A percentile compares a stretch with the other conserved stretches of the same genome.
Conservation (phyloP, 2,888 invertebrate genomes). For the Drosophila planitibia region DNA sequence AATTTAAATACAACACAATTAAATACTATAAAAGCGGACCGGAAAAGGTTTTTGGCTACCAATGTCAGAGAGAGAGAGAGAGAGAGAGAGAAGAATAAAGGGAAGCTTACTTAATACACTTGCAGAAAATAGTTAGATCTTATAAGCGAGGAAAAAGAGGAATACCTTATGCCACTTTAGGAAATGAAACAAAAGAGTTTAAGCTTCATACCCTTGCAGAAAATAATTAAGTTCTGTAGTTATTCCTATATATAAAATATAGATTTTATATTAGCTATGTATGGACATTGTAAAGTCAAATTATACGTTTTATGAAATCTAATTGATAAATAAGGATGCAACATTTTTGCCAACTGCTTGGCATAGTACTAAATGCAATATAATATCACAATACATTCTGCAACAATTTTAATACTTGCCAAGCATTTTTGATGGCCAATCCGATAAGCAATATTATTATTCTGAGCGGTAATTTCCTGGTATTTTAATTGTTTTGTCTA, state of each 20-base stretch:
- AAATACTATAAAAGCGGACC: slow-evolving; percentile 29
- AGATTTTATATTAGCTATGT: background rate
- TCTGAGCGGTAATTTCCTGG: too few species aligned
- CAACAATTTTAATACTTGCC: background rate
- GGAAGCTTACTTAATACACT: slow-evolving; percentile 5
- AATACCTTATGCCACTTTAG: background rate
- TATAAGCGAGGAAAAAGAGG: background rate
- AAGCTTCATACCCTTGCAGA: background rate
- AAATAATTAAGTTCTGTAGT: background rate
- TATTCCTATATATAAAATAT: background rate
- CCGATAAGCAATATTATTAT: background rate
- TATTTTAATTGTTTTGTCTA: background rate
- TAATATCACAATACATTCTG: background rate
- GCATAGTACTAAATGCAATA: background rate
- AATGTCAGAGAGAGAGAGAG: too few species aligned
- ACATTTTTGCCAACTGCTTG: too few species aligned
- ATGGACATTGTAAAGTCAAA: too few species aligned
- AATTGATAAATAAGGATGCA: background rate
- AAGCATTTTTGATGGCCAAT: background rate
- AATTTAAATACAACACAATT: slow-evolving; percentile 42
- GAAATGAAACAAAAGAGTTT: too few species aligned
- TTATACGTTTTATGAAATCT: background rate
- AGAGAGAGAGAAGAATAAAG: background rate
- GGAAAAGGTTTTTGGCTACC: slow-evolving; percentile 15
- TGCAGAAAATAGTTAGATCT: slow-evolving; percentile 2